Conservation (phyloP, 2,797 vertebrate species). For the Etheostoma perlongum region DNA sequence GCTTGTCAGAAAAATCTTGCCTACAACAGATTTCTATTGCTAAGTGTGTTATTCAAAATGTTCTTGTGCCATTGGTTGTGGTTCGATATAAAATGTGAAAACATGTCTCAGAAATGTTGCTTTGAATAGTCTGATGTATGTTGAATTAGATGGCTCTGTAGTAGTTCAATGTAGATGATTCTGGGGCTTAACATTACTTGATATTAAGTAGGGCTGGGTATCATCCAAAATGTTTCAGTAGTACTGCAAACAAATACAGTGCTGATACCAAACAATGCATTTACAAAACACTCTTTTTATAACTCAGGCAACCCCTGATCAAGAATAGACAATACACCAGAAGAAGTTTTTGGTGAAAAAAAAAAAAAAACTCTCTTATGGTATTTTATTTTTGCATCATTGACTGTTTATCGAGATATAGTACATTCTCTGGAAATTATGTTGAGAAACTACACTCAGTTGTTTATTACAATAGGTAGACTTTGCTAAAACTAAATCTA, state of each 20-base stretch:
- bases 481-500: not conserved
- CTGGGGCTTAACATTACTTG: slow-evolving; percentile 18
- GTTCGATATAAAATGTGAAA: slow-evolving; percentile 60
- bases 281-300: slow-evolving; percentile 1
- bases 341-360: slow-evolving; percentile 1
- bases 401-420: slow-evolving; percentile 5
- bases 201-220: slow-evolving; percentile 48
- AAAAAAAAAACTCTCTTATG: not conserved
- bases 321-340: not conserved
- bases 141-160: slow-evolving; percentile 28
- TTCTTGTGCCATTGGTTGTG: slow-evolving; percentile 58
- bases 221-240: slow-evolving; percentile 21
- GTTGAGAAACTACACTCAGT: not conserved
- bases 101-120: slow-evolving; percentile 35
- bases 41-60: slow-evolving; percentile 49
- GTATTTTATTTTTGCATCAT: slow-evolving; percentile 9
- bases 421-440: slow-evolving; percentile 1
- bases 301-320: not conserved
- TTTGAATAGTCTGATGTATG: slow-evolving; percentile 40
- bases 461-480: not conserved
- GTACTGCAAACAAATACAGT: not conserved
- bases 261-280: not conserved
- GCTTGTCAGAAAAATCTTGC: slow-evolving; percentile 32
- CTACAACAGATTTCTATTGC: slow-evolving; percentile 38
- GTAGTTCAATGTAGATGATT: slow-evolving; percentile 33